These are phyloP conservation scores for Contarinia nasturtii DNA, from an alignment of 1,140 invertebrate species.

Conservation along the genomic window DNA sequence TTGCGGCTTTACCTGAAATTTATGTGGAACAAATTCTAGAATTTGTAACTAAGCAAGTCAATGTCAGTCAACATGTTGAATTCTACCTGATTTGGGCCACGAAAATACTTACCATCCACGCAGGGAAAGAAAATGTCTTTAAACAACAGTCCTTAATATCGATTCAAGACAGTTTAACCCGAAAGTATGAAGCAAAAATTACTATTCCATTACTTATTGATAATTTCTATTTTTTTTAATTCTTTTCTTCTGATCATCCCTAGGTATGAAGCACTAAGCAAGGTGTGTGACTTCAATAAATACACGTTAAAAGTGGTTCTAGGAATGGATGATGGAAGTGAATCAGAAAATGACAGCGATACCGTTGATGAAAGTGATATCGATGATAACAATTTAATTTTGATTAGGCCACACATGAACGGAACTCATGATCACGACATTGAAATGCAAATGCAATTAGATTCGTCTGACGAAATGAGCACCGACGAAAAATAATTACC, in stretches of 20 bases:
- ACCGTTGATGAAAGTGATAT: not conserved
- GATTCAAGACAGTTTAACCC: constrained; percentile 61
- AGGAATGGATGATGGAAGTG: constrained; percentile 28
- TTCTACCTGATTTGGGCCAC: constrained; percentile 74
- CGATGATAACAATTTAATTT: not conserved
- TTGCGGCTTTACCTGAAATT: constrained; percentile 43
- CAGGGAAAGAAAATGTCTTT: constrained; percentile 25
- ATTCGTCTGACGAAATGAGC: no score
- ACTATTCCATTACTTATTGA: no score
- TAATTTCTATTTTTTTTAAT: constrained; percentile 1
- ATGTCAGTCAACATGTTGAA: constrained; percentile 62
- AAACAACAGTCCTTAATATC: constrained; percentile 43
- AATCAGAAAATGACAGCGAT: not conserved
- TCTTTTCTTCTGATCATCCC: no score
- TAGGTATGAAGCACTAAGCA: no score
- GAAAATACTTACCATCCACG: constrained; percentile 38
- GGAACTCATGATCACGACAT: no score
- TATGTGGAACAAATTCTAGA: constrained; percentile 56
- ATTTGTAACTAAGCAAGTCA: constrained; percentile 48
- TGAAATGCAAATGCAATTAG: no score
- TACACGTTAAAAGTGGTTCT: constrained; percentile 48
- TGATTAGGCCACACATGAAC: not conserved
- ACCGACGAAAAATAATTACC: no score
- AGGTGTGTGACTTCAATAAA: constrained; percentile 57
- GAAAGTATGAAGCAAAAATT: constrained; percentile 54